These are phyloP conservation scores for Oppia nitens DNA, from an alignment of 1,140 invertebrate species.

Conservation along the genomic window DNA sequence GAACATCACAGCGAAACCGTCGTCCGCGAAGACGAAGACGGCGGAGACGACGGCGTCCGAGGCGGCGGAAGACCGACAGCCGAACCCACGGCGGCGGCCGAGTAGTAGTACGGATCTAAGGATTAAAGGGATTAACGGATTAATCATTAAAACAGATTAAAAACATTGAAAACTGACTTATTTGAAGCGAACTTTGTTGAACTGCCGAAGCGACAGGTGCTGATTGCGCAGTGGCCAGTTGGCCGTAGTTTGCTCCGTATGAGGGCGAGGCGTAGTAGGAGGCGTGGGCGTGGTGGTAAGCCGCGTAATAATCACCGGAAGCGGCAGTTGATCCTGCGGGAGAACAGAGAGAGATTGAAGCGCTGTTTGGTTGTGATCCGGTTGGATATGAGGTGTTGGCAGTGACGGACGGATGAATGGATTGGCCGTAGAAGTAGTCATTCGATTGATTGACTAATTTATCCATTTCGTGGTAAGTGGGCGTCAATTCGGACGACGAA, in stretches of 20 bases:
- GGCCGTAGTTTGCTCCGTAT: constrained; percentile 8
- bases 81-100: constrained; percentile 6
- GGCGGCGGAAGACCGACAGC: constrained; percentile 1
- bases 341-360: too few species aligned
- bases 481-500: too few species aligned
- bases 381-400: too few species aligned
- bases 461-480: too few species aligned
- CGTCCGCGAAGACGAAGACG: background rate
- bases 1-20: background rate
- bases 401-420: too few species aligned
- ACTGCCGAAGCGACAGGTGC: background rate
- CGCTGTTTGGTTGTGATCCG: too few species aligned
- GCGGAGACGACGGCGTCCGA: background rate
- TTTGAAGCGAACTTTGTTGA: background rate
- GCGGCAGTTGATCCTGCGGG: constrained; percentile 9
- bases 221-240: background rate
- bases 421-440: too few species aligned
- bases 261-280: constrained; percentile 1
- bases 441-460: too few species aligned
- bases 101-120: constrained; percentile 10
- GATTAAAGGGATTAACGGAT: background rate
- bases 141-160: background rate
- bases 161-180: constrained; percentile 1
- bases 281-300: background rate
- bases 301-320: constrained; percentile 7